These are phyloP conservation scores for Jacana jacana DNA, from an alignment of 2,113 vertebrate species.

Conservation along the genomic window DNA sequence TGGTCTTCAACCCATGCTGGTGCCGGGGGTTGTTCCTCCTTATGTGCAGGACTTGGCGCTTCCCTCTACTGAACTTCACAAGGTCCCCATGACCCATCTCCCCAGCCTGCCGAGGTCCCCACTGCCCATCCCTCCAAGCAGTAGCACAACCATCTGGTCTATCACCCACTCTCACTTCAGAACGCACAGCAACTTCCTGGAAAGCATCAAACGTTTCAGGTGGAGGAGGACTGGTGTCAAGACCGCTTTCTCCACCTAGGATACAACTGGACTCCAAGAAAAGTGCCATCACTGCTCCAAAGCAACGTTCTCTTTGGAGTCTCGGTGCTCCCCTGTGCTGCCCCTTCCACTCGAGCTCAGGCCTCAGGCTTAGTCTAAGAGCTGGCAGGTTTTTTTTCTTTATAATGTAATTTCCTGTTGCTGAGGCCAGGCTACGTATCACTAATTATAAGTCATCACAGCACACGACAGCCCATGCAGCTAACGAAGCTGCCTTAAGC, in stretches of 20 bases:
- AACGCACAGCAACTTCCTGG: neutral
- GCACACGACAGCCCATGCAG: neutral
- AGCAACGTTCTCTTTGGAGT: neutral
- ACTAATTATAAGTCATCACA: neutral
- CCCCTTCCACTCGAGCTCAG: neutral
- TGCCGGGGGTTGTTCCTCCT: neutral
- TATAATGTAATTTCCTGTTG: neutral
- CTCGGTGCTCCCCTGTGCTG: neutral
- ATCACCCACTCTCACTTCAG: rapidly evolving
- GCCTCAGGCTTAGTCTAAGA: neutral
- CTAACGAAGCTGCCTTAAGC: neutral
- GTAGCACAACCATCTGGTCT: neutral
- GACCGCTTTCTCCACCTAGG: neutral
- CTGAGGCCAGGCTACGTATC: neutral
- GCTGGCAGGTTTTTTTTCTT: neutral
- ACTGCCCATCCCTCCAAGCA: neutral
- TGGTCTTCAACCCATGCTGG: too few species aligned
- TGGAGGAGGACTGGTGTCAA: rapidly evolving
- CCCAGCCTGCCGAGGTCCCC: rapidly evolving
- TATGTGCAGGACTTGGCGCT: rapidly evolving
- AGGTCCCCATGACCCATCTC: neutral
- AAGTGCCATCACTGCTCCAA: neutral
- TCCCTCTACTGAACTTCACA: rapidly evolving
- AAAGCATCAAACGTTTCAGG: rapidly evolving
- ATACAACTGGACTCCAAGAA: neutral